Base-by-base conservation (phyloP, 2,113 vertebrate genomes). In the Etia nguti region DNA sequence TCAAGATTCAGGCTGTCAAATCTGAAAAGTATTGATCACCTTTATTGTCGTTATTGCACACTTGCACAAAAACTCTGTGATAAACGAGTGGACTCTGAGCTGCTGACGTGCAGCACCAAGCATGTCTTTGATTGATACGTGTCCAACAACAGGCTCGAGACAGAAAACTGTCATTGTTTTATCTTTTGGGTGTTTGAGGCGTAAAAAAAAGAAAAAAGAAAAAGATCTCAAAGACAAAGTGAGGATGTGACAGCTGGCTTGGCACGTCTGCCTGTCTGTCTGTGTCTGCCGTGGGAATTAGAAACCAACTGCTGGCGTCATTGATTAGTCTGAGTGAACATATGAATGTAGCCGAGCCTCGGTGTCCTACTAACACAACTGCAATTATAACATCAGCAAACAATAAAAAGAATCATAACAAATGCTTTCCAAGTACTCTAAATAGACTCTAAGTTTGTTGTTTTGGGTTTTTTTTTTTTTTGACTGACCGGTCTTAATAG, bases 241-340 rank as follows among this genome's bases (percentile, higher is more conserved):
- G 31, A 59, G 10, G 31, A 60, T 11, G 56, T 60, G 70, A 81
- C 81, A 90, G 81, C 70, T 48, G 34, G 65, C n/a, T 85, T 54
- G 80, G 13, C 75, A 11, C 1, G 54, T 50, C 75, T 6, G 70
- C 68, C 80, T 86, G 87, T 85, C 83, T 84, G 68, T 54, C 34
- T 43, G 9, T 87, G 90, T 90, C 83, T 84, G 59, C 57, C 34
- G 36, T 18, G n/a, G 81, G 86, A 84, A 62, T 83, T 81, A 89
- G 46, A 38, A 83, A 77, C 22, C 83, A 86, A 50, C 60, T 88
- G 79, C 80, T 48, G 36, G 29, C 6, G 4, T 54, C 73, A 52
- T 9, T 60, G 54, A 85, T 84, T 6, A 26, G 18, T 34, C 48
- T 89, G 62, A 38, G 81, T 54, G 2, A 22, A 31, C 16, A 22